Percentiles rank a stretch among this genome's conserved stretches.
Evolutionary conservation across 2,888 invertebrate genomes (phyloP).

Genomic region (Portevinia maculata): DNA sequence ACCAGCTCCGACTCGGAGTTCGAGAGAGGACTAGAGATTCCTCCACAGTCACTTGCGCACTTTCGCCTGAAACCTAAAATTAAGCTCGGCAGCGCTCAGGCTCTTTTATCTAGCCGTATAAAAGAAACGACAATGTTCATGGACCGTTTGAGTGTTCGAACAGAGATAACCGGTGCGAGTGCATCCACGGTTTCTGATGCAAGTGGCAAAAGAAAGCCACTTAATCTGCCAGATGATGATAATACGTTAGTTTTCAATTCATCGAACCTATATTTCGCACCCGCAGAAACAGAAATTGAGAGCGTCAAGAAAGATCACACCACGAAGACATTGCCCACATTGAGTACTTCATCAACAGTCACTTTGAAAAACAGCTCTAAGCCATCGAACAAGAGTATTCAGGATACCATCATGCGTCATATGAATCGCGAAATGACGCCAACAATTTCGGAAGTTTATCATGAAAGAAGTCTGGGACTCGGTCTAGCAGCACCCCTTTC

Average conservation of each 20-base stretch:
- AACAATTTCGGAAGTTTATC: conserved; percentile 95
- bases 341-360: conserved; percentile 40
- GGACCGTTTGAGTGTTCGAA: conserved; percentile 86
- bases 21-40: conserved; percentile 82
- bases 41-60: conserved; percentile 76
- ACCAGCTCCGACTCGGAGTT: conserved; percentile 86
- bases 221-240: conserved; percentile 84
- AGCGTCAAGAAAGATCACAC: conserved; percentile 77
- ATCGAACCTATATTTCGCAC: conserved; percentile 84
- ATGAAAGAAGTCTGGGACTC: conserved; percentile 93
- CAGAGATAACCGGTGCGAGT: conserved; percentile 84
- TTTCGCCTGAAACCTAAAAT: conserved; percentile 81
- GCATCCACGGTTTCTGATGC: conserved; percentile 80
- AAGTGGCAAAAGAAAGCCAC: conserved; percentile 83
- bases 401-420: conserved; percentile 89
- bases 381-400: conserved; percentile 84
- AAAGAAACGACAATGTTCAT: conserved; percentile 85
- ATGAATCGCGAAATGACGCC: conserved; percentile 94
- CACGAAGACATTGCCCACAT: conserved; percentile 29
- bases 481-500: conserved; percentile 94
- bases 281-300: conserved; percentile 81
- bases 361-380: conserved; percentile 78
- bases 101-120: conserved; percentile 79
- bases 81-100: conserved; percentile 81
- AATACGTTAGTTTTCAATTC: conserved; percentile 82